Base-by-base conservation (phyloP, 2,113 vertebrate genomes). In the Chionis minor region DNA sequence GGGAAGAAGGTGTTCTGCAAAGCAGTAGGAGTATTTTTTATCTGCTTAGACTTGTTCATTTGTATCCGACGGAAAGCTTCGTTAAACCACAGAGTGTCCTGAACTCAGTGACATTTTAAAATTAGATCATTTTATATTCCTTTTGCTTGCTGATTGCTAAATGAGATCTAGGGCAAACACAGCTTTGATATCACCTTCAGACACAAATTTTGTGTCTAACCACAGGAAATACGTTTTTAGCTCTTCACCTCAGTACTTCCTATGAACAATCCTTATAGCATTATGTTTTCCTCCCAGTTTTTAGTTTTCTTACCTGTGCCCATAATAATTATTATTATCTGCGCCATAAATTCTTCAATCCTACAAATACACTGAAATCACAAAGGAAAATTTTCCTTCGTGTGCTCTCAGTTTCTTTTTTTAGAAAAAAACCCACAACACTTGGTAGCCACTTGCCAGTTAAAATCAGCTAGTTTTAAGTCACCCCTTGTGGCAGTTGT, bases 181-280 rank as follows among this genome's bases (percentile, higher is more conserved):
- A 63, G 71, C 75, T 96, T 96, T 86, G 86, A 22, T 90, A 72
- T 59, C 74, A 92, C 75, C 89, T 93, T 90, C 81, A 93, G 70
- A 85, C 55, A 70, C 42, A 85, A 54, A 56, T 87, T 87, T 90
- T 82, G 26, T 85, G n/a, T 74, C 55, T 56, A 74, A 87, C 66
- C n/a, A 74, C 51, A 85, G 40, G 10, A 49, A 33, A 71, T 54
- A 33, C 11, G n/a, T 90, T 92, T 91, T 94, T 91, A 84, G 63
- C 61, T 85, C 78, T 78, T 91, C 49, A 71, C 42, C 69, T 73
- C 61, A 67, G 32, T 58, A 24, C 44, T 81, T 81, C 56, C 52
- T 90, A 22, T 93, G 94, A 87, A 42, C 94, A 91, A 94, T 93
- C 32, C n/a, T 32, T 92, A 16, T 28, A 52, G 32, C 33, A 66